phyloP scores from a whole-genome alignment of 1,140 invertebrate species.

The Polyergus mexicanus region DNA sequence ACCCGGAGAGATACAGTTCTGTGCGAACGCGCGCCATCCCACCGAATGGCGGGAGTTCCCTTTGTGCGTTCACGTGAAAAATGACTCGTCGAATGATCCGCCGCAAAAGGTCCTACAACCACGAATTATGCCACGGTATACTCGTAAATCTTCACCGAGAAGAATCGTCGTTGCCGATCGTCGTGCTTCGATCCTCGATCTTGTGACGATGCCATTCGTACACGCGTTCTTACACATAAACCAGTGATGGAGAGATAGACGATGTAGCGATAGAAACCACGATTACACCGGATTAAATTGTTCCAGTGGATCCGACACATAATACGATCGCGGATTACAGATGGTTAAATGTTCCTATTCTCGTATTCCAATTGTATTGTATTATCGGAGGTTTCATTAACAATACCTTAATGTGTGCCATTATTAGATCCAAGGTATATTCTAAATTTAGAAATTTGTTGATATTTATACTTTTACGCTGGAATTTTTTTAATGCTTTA shows the following conservation, averaged over 20 bases:
- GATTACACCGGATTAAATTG: conserved; percentile 17
- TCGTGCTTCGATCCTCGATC: conserved; percentile 51
- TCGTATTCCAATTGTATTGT: background rate
- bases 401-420: background rate
- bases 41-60: conserved; percentile 46
- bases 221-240: conserved; percentile 37
- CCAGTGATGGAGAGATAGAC: conserved; percentile 26
- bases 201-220: conserved; percentile 47
- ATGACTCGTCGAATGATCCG: conserved; percentile 74
- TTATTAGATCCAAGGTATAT: background rate
- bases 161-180: conserved; percentile 25
- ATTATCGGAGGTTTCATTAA: background rate
- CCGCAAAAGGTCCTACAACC: conserved; percentile 47
- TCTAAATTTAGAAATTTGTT: background rate
- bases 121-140: conserved; percentile 62
- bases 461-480: background rate
- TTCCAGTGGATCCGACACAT: background rate
- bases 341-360: background rate
- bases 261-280: background rate
- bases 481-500: too few relatives aligned
- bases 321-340: background rate
- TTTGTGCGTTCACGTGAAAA: conserved; percentile 76
- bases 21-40: conserved; percentile 56
- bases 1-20: conserved; percentile 64
- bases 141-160: conserved; percentile 63